Evolutionary conservation across 2,797 vertebrate genomes (phyloP), one percentile per base, ranked within the genome.

Genomic region (Rhinella marina): DNA sequence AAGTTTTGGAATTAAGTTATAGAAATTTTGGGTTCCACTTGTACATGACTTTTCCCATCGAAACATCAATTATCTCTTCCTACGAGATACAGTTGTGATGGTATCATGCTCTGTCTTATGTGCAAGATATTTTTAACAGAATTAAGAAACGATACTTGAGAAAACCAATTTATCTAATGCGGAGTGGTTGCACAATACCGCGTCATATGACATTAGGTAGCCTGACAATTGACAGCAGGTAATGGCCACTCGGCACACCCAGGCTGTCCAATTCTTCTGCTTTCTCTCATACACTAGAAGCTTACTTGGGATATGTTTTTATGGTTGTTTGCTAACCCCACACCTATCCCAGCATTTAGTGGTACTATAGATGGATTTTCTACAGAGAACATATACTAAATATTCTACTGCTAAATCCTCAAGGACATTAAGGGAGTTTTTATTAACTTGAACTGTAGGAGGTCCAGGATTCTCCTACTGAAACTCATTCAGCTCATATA

Each of bases 201-300:
- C 52, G 27, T 62, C 81, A 88, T 88, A 80, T 73, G 73, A 80
- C 16, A 2, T 61, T 17, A 70, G 64, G 64, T 59, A 59, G 62
- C 17, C 27, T 76, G 73, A 68, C 6, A 88, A 84, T 88, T 88
- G 82, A 88, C 87, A 84, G 82, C 64, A 79, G 64, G 54, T 85
- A 84, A 88, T 88, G 82, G 61, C 87, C 82, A 85, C 29, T 80
- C 52, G 87, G 82, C 87, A 88, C 87, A 68, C 87, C 87, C 73
- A 80, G 75, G 61, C 82, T 84, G 66, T 50, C 82, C 76, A 78
- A 88, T 84, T 72, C 54, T 54, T 84, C 62, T 87, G 86, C 73
- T 79, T 88, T 84, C 81, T 79, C 75, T 72, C 79, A 72, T 52
- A 80, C 11, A 25, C 64, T 73, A 23, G 66, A 59, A 72, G 82